Evolutionary conservation across 2,113 vertebrate species (phyloP).

Genomic region (Saguinus imperator): DNA sequence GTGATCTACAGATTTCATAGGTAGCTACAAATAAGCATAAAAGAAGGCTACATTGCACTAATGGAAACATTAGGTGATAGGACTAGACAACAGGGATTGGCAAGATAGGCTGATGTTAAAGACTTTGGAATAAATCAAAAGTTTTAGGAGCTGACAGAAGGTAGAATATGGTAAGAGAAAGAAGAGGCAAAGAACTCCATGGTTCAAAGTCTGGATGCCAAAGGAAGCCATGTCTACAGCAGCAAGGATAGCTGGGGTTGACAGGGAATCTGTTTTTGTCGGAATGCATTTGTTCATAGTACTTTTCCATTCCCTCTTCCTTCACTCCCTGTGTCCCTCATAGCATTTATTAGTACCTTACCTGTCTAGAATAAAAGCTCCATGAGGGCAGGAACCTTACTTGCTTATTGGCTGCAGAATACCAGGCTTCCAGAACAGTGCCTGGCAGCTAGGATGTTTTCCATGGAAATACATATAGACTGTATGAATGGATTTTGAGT

Average conservation of each 20-base stretch:
- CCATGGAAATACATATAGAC: neutral
- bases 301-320: neutral
- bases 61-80: neutral
- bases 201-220: neutral
- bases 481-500: neutral
- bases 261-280: neutral
- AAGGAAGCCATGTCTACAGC: neutral
- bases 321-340: neutral
- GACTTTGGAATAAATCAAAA: neutral
- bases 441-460: neutral
- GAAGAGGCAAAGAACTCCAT: neutral
- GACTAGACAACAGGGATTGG: neutral
- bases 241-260: too few relatives aligned
- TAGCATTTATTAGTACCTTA: fast-evolving
- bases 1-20: neutral
- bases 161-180: neutral
- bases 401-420: neutral
- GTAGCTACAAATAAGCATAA: neutral
- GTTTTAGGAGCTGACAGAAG: neutral
- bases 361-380: neutral
- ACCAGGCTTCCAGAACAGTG: neutral
- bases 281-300: neutral
- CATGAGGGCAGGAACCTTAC: neutral
- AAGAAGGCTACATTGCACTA: neutral
- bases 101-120: neutral